Evolutionary conservation across 92 coral and sea anemone species (phyloP), one percentile per base, ranked within the genome.

Genomic region (Palythoa grandiflora): DNA sequence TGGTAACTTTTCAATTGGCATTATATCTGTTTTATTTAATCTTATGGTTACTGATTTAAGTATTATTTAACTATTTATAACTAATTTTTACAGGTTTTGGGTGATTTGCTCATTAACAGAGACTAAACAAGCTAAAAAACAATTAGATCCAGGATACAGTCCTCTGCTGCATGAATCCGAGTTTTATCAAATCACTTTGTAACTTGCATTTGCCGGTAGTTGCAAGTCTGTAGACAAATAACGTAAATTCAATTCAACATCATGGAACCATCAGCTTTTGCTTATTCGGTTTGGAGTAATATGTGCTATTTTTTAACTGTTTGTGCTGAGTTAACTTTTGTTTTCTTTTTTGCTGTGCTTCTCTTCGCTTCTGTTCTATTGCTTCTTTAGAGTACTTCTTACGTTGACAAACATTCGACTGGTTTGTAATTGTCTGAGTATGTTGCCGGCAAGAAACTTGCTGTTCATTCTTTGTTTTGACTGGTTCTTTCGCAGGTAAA

Each of bases 321-420:
- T 81, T 81, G 73, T 20, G 47, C 19, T 47, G 60, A 65, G 86
- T 65, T 21, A 83, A 72, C 88, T 87, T 93, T 73, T 80, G 94
- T 65, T 79, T 89, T 77, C 94, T 85, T 51, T 89, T 92, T 75
- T 89, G 89, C 60, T 91, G 98, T 50, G 98, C 98, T 66, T 91
- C 92, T 1, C 84, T 61, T 20, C 86, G 90, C 77, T 95, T 95
- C 57, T 90, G 86, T 89, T 95, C 98, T 19, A 95, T 95, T 48
- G 92, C 98, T 70, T 93, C 92, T 75, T 88, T 95, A 9, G 96
- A 91, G 83, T 83, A 95, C 40, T 50, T 85, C 86, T 66, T 81
- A 39, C 75, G 75, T 6, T 38, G 73, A 21, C 14, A 38, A 59
- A 38, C 16, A 60, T 16, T 21, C 38, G 70, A 17, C 51, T 48